Percentiles rank a stretch among this genome's conserved stretches.
Evolutionary conservation across 2,888 invertebrate genomes (phyloP).

Genomic region (Standfussiana lucernea): DNA sequence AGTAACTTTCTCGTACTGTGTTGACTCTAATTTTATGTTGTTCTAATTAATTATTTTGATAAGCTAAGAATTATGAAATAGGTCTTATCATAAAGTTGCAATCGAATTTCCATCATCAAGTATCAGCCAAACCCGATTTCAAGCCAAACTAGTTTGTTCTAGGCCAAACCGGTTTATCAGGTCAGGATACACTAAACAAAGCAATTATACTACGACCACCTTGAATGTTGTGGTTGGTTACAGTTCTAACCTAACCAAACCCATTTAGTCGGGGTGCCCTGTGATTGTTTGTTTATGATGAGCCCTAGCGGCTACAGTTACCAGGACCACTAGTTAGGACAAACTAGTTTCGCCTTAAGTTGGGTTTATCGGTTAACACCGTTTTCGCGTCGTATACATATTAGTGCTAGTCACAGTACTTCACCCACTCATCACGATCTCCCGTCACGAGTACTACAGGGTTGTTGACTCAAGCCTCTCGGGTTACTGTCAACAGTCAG

Average conservation of each 20-base stretch:
- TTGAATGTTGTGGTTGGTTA: neutral
- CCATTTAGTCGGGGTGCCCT: neutral
- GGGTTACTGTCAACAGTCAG: slow-evolving; percentile 21
- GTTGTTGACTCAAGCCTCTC: slow-evolving; percentile 33
- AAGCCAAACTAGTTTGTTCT: neutral
- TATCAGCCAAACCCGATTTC: too few relatives aligned
- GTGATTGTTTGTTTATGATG: neutral
- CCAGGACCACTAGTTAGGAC: neutral
- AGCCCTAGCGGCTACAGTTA: neutral
- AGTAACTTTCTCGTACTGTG: neutral
- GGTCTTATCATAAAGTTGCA: neutral
- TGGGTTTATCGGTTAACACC: neutral
- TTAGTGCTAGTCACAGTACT: neutral
- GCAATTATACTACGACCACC: neutral
- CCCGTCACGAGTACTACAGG: neutral
- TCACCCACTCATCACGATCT: neutral
- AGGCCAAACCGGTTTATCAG: neutral
- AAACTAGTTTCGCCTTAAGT: neutral
- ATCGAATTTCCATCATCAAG: too few relatives aligned
- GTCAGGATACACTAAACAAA: neutral
- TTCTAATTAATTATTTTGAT: too few relatives aligned
- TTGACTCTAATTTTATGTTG: neutral
- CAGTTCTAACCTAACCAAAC: neutral
- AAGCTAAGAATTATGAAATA: too few relatives aligned
- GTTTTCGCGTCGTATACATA: too few relatives aligned